phyloP scores from a whole-genome alignment of 2,888 invertebrate species.

The Daptonema setosum region DNA sequence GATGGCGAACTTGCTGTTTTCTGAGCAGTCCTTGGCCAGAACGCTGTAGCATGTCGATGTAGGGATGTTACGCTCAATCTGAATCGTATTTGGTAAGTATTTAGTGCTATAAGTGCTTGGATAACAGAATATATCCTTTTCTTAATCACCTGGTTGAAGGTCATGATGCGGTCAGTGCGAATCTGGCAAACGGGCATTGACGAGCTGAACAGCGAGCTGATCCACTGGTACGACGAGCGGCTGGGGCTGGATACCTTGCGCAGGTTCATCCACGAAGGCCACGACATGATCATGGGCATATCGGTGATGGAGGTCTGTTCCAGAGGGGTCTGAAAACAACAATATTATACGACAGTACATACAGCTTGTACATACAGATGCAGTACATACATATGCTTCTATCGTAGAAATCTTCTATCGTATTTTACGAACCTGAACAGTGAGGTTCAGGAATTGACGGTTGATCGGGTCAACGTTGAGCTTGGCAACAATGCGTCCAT shows the following conservation, averaged over 20 bases:
- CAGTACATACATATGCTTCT: too few relatives aligned
- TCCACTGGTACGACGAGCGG: slow-evolving; percentile 3
- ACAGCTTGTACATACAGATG: too few relatives aligned
- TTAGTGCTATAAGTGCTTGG: too few relatives aligned
- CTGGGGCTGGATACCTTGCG: slow-evolving; percentile 2
- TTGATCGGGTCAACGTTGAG: slow-evolving; percentile 17
- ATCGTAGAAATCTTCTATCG: too few relatives aligned
- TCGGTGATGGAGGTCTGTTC: slow-evolving; percentile 9
- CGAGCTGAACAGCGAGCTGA: slow-evolving; percentile 6
- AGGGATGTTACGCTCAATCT: slow-evolving; percentile 16
- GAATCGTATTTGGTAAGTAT: too few relatives aligned
- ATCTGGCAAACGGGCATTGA: slow-evolving; percentile 8
- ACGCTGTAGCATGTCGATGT: slow-evolving; percentile 27
- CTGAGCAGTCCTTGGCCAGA: slow-evolving; percentile 29
- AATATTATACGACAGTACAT: too few relatives aligned
- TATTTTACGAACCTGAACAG: slow-evolving; percentile 8
- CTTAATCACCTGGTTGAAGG: slow-evolving; percentile 24
- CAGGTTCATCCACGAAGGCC: slow-evolving; percentile 5
- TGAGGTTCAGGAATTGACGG: slow-evolving; percentile 16
- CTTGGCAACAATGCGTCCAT: background rate
- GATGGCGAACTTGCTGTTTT: slow-evolving; percentile 25
- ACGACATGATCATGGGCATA: slow-evolving; percentile 9
- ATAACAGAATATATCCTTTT: too few relatives aligned
- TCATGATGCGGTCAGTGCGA: slow-evolving; percentile 12
- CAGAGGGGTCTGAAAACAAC: slow-evolving; percentile 11